Evolutionary conservation across 1,140 invertebrate species (phyloP).

Genomic region (Eueides isabella): DNA sequence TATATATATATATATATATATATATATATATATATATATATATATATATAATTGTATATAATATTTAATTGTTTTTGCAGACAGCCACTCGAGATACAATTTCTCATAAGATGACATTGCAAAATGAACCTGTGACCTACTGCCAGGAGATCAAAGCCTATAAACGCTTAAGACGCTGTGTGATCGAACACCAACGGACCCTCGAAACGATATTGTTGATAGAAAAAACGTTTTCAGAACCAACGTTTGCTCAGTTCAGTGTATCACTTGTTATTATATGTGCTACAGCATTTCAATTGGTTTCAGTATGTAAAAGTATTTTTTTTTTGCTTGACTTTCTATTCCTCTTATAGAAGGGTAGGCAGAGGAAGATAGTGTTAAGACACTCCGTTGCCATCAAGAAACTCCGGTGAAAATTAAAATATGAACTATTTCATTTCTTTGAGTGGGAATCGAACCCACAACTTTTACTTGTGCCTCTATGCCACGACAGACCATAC

Average conservation of each 20-base stretch:
- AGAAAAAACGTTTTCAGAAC: slow-evolving; percentile 73
- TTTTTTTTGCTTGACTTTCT: too few relatives aligned
- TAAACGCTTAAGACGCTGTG: slow-evolving; percentile 7
- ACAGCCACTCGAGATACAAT: not conserved
- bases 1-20: too few relatives aligned
- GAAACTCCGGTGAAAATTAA: too few relatives aligned
- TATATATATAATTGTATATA: not conserved
- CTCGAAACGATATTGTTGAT: slow-evolving; percentile 60
- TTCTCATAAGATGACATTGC: not conserved
- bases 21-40: too few relatives aligned
- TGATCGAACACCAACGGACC: slow-evolving; percentile 63
- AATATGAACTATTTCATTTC: too few relatives aligned
- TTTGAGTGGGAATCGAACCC: too few relatives aligned
- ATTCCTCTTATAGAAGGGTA: too few relatives aligned
- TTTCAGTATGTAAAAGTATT: slow-evolving; percentile 61
- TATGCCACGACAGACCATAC: too few relatives aligned
- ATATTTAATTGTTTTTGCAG: not conserved
- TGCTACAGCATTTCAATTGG: slow-evolving; percentile 79
- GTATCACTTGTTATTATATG: slow-evolving; percentile 82
- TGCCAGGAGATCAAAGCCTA: not conserved
- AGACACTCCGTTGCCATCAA: too few relatives aligned
- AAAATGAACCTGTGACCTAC: not conserved
- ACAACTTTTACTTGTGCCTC: too few relatives aligned
- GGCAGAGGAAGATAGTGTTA: too few relatives aligned
- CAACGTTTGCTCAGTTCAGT: slow-evolving; percentile 77